Evolutionary conservation across 92 coral and sea anemone species (phyloP), one percentile per base, ranked within the genome.

Genomic region (Umimayanthus chanpuru): DNA sequence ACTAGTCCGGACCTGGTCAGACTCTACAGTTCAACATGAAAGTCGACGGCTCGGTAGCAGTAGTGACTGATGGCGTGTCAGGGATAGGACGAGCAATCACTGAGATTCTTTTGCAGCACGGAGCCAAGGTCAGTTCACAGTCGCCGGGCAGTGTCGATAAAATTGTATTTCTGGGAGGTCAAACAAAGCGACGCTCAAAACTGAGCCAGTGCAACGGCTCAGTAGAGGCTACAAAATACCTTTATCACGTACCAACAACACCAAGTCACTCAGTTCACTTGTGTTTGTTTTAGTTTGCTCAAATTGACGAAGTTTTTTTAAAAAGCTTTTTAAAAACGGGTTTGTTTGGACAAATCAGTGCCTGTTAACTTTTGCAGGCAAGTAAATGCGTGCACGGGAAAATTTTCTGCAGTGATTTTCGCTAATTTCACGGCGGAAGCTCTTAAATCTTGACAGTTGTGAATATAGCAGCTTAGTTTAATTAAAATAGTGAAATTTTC

Each of bases 21-120:
- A 47, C 20, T 43, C 20, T 29, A n/a, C 86, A 67, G 86, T 5
- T 58, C 49, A 82, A 0, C 10, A 83, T 83, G 87, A 83, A 30
- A 43, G 44, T 83, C 2, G 67, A 71, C 5, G 78, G 87, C 9
- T 68, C 77, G 29, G 16, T 83, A 78, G 87, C 87, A 9, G 78
- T 83, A 4, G 87, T 83, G 36, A 83, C 87, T 21, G 87, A 78
- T 39, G 87, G 87, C 14, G 87, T 47, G 43, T 83, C 87, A 10
- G 87, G 87, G 23, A 83, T 83, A 11, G 87, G 87, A 11, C 39
- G 67, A 67, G 87, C 87, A 23, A 25, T 83, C 55, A 47, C 78
- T 14, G 87, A 83, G 74, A 70, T 43, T 55, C 65, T 83, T 1
- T 47, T 83, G 39, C 77, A 83, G 39, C 65, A 70, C 23, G 87